phyloP scores from a whole-genome alignment of 2,113 vertebrate genomes.

The Romanogobio albipinnatus region DNA sequence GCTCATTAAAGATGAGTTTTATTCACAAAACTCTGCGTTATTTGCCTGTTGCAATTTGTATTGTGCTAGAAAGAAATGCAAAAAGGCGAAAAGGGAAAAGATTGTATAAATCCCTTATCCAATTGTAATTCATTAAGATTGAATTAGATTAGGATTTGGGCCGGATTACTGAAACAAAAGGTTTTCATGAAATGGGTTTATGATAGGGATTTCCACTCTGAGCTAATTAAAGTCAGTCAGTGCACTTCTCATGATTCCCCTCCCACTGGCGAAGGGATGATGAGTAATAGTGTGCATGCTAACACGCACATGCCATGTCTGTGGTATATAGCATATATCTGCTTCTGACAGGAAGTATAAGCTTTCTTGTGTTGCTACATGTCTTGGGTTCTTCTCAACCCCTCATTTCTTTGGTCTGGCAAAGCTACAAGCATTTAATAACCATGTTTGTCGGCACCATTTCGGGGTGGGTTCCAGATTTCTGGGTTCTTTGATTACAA shows the following conservation, averaged over 20 bases:
- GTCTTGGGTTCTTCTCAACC: neutral
- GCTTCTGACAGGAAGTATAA: neutral
- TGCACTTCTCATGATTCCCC: slow-evolving; percentile 31
- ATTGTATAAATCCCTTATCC: slow-evolving; percentile 38
- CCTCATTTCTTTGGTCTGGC: neutral
- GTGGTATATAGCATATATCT: slow-evolving; percentile 1
- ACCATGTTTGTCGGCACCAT: neutral
- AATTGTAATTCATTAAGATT: slow-evolving; percentile 63
- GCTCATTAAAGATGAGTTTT: neutral
- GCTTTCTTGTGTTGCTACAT: neutral
- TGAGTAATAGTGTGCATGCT: slow-evolving; percentile 29
- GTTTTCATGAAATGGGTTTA: slow-evolving; percentile 53
- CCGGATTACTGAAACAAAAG: slow-evolving; percentile 57
- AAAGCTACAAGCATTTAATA: neutral
- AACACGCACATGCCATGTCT: slow-evolving; percentile 16
- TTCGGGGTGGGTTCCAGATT: neutral
- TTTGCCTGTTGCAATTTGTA: neutral
- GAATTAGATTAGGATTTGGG: slow-evolving; percentile 61
- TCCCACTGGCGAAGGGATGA: slow-evolving; percentile 27
- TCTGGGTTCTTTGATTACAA: neutral
- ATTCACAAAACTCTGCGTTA: neutral
- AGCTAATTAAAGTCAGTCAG: slow-evolving; percentile 55
- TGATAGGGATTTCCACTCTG: slow-evolving; percentile 52
- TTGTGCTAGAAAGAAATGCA: neutral
- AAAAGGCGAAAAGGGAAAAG: neutral